phyloP scores from a whole-genome alignment of 2,888 invertebrate species.

The Piscicola geometra region DNA sequence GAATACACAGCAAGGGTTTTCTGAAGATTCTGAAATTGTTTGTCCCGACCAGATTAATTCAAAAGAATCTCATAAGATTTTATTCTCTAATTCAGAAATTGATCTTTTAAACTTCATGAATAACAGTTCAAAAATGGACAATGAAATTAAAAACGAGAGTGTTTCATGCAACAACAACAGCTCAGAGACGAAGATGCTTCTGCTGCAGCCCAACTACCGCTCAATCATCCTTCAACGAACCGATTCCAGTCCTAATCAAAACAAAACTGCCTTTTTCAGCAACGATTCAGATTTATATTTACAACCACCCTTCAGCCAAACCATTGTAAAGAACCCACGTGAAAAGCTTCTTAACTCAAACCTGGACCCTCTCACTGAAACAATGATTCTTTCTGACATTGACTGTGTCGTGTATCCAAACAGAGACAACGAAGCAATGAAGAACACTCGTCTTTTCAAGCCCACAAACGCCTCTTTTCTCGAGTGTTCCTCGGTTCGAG shows the following conservation, averaged over 20 bases:
- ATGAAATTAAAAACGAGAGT: background rate
- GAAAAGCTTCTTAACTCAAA: background rate
- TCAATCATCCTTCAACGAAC: background rate
- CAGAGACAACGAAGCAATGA: background rate
- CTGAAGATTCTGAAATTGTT: too few species aligned
- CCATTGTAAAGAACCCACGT: background rate
- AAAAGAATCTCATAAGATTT: too few species aligned
- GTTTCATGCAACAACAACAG: background rate
- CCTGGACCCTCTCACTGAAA: constrained; percentile 15
- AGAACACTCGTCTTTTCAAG: background rate
- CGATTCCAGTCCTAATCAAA: background rate
- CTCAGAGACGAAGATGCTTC: constrained; percentile 22
- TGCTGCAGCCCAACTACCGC: constrained; percentile 24
- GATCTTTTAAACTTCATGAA: too few species aligned
- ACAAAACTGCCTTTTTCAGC: too few species aligned
- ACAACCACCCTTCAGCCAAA: background rate
- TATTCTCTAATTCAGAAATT: too few species aligned
- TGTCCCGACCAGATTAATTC: too few species aligned
- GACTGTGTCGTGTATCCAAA: background rate
- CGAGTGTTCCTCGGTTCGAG: constrained; percentile 24
- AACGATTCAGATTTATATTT: too few species aligned
- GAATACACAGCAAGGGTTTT: too few species aligned
- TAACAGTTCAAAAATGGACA: background rate
- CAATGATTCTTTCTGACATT: constrained; percentile 15
- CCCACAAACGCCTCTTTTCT: background rate